Evolutionary conservation across 64 coral and sea anemone genomes (phyloP), one percentile per base, ranked within the genome.

Genomic region (Pocillopora verrucosa): DNA sequence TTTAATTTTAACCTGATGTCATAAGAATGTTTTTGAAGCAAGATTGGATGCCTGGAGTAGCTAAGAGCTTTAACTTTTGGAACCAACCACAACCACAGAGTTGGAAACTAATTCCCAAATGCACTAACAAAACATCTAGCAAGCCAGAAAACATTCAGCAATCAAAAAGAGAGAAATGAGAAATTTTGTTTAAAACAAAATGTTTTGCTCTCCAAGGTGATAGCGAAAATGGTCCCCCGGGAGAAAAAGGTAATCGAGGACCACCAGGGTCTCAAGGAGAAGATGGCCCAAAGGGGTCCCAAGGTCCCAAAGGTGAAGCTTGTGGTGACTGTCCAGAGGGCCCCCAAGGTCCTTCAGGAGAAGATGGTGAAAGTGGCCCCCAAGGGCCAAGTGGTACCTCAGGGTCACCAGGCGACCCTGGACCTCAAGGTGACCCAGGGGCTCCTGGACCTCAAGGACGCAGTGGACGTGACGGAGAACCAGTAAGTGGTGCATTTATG

Each of bases 391-490:
- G 57, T 86, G 90, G 90, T 59, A 37, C 59, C 5, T 2, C 72
- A 14, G 90, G 90, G 20, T n/a, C 15, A 22, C 14, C 36, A 11
- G 90, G 90, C 20, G 7, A 24, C 1, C 11, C 37, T 87, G 90
- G 90, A 15, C 19, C n/a, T 2, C 19, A 45, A 72, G 90, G 90
- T 20, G 26, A 34, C 35, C 61, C 72, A 35, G 90, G 90, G 13
- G 51, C 24, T 22, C 19, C 34, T 59, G 90, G 90, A 19, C 11
- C 35, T 72, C 9, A 60, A 5, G 90, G 90, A 58, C 37, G 73
- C 9, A 72, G 73, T 92, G 90, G 90, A 87, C 11, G 38, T 34
- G 73, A 82, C 67, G 90, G 90, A 87, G 15, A 75, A 3, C 14
- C 14, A 16, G 81, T 79, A 76, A 37, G 75, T 12, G 26, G 7